Percentiles rank a stretch among this genome's conserved stretches.
phyloP scores from a whole-genome alignment of 2,888 invertebrate species.

The Scelioninae gen. 1 region DNA sequence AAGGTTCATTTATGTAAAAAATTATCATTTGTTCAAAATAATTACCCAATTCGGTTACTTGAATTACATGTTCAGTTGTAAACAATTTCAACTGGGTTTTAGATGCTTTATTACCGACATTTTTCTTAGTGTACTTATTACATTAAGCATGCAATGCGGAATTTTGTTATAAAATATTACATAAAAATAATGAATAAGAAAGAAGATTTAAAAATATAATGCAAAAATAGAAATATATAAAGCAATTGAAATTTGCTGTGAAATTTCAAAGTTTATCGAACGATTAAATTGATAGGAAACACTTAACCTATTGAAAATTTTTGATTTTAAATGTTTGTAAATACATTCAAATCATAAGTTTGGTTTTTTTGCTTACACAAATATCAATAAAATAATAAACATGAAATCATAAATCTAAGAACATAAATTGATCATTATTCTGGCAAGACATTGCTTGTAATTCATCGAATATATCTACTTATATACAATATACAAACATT shows the following conservation, averaged over 20 bases:
- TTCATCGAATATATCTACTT: slow-evolving; percentile 49
- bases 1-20: no score
- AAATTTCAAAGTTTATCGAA: slow-evolving; percentile 27
- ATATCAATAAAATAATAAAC: background rate
- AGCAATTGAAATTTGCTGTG: slow-evolving; percentile 23
- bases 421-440: slow-evolving; percentile 23
- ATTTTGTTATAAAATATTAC: slow-evolving; percentile 6
- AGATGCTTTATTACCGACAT: no score
- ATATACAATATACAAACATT: slow-evolving; percentile 67
- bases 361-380: background rate
- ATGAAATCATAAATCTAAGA: background rate
- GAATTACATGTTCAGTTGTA: no score
- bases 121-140: no score
- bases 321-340: slow-evolving; percentile 9
- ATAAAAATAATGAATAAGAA: background rate
- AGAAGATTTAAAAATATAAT: background rate
- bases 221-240: background rate
- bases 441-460: slow-evolving; percentile 58
- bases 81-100: no score
- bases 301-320: slow-evolving; percentile 19
- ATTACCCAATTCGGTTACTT: no score
- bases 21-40: no score
- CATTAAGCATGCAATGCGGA: no score
- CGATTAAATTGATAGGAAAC: background rate
- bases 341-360: background rate